Evolutionary conservation across 2,888 invertebrate species (phyloP), one percentile per base, ranked within the genome.

Genomic region (Elgonia sp.): DNA sequence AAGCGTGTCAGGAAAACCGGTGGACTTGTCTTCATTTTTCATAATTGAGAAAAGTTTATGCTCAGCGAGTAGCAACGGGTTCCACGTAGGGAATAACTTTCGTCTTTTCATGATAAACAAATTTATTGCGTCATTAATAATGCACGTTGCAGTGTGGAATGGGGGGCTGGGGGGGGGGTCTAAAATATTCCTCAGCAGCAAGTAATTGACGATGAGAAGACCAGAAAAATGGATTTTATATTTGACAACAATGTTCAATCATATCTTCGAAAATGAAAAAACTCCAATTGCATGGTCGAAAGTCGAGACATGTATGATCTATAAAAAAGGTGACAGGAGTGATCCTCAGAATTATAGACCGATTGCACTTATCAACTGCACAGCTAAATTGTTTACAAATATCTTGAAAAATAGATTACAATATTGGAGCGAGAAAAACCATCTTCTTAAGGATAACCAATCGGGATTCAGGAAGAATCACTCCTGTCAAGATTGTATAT

Each of bases 91-190:
- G 40, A 67, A 39, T 18, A 37, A 53, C 53, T 70, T 70, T 70
- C 21, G 14, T 67, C 46, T n/a, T 29, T 53, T 21, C 4, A 9
- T 50, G 50, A 39, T 73, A 73, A 73, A 73, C 57, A 73, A 73
- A 73, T 73, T 73, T 40, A 73, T 57, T 39, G 60, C 40, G 16
- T 40, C 20, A 53, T 73, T 73, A 73, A 60, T 73, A 73, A 60
- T 42, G 16, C 40, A 20, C 55, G 21, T 40, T 65, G n/a, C 46
- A 10, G 21, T 14, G 14, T 9, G 63, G 40, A 67, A 14, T 20
- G 40, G 50, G 8, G 72, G n/a, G 39, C 39, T 55, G 39, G 10
- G 46, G 1, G 3, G 29, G 29, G 29, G 1, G 5, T 29, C 70
- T 50, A 50, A 53, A 72, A 72, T 40, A 72, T 72, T 57, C 18